Conservation (phyloP, 2,113 vertebrate species). For the Psittacula cyanocephala region DNA sequence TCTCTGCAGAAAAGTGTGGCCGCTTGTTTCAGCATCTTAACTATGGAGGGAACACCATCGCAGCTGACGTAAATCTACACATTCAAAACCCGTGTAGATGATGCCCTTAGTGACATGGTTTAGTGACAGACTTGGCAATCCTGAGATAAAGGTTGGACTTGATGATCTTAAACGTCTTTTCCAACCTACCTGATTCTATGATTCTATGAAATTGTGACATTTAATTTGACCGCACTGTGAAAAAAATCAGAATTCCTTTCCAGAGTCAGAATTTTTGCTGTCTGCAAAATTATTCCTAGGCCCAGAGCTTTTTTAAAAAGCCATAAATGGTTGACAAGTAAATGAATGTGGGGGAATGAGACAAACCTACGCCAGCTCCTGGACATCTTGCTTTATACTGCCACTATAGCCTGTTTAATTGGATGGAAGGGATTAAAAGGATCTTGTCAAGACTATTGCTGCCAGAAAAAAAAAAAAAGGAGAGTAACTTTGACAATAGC, state of each 20-base stretch:
- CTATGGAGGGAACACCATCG: neutral
- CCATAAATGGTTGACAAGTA: neutral
- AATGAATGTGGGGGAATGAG: neutral
- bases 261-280: neutral
- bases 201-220: neutral
- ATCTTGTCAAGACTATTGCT: neutral
- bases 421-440: slow-evolving; percentile 9
- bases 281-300: neutral
- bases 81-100: neutral
- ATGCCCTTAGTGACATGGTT: neutral
- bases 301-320: neutral
- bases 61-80: neutral
- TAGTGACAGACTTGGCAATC: neutral
- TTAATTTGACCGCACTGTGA: neutral
- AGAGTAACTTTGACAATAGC: neutral
- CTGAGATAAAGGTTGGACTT: neutral
- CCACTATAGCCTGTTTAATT: neutral
- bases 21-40: neutral
- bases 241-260: neutral
- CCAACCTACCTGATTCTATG: neutral
- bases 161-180: neutral
- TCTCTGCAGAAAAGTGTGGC: neutral
- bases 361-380: neutral
- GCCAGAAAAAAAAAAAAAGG: neutral
- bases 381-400: neutral